Conservation (phyloP, 1,140 invertebrate species). For the Lordiphosa stackelbergi region DNA sequence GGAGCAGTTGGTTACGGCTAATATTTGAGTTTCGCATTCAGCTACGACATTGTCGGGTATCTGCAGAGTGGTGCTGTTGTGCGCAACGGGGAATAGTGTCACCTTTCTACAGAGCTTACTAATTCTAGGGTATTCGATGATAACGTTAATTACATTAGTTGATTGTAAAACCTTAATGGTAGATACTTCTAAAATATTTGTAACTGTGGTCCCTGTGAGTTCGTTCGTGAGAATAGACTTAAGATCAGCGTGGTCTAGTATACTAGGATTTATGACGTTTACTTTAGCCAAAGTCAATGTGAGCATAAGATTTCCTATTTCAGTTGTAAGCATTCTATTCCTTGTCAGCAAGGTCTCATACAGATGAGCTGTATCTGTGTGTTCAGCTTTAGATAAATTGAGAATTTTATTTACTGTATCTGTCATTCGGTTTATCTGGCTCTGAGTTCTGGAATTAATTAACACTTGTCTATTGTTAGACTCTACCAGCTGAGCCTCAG, state of each 20-base stretch:
- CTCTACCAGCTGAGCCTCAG: not conserved
- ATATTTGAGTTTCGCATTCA: too few relatives aligned
- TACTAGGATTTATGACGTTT: slow-evolving; percentile 8
- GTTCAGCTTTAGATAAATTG: not conserved
- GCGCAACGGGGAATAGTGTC: not conserved
- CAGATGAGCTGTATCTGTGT: not conserved
- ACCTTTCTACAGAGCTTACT: not conserved
- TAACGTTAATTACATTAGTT: too few relatives aligned
- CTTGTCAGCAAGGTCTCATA: not conserved
- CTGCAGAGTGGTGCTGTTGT: not conserved
- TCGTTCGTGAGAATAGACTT: too few relatives aligned
- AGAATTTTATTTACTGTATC: slow-evolving; percentile 3
- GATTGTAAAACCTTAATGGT: too few relatives aligned
- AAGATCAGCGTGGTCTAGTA: slow-evolving; percentile 12
- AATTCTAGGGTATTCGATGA: too few relatives aligned
- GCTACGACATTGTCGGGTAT: too few relatives aligned
- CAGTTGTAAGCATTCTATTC: slow-evolving; percentile 4
- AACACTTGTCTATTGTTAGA: slow-evolving; percentile 14
- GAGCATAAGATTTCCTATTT: slow-evolving; percentile 16
- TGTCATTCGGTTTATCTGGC: slow-evolving; percentile 12
- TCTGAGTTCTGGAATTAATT: slow-evolving; percentile 5
- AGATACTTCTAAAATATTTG: too few relatives aligned
- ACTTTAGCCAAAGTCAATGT: slow-evolving; percentile 13
- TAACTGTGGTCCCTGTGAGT: too few relatives aligned
- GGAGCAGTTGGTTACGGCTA: too few relatives aligned